Evolutionary conservation across 2,797 vertebrate genomes (phyloP).

Genomic region (Anguilla megastoma): DNA sequence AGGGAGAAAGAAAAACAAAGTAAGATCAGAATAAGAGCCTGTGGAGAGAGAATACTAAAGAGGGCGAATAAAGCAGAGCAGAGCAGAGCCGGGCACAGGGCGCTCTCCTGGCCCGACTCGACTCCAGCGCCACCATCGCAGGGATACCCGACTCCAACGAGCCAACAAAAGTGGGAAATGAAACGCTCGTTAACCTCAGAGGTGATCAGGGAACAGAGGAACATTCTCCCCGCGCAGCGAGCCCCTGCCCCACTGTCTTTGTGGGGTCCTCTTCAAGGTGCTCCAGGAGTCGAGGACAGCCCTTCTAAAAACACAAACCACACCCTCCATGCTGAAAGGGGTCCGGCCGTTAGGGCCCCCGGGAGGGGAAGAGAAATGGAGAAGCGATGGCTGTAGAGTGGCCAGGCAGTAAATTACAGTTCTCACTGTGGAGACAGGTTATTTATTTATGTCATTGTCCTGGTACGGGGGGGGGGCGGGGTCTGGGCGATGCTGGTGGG

Average conservation of each 20-base stretch:
- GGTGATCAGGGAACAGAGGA: constrained; percentile 53
- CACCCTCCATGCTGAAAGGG: constrained; percentile 70
- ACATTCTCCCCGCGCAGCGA: neutral
- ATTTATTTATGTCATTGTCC: constrained; percentile 77
- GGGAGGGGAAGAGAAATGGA: constrained; percentile 69
- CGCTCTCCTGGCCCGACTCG: constrained; percentile 19
- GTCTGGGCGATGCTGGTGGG: constrained; percentile 38
- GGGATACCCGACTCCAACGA: constrained; percentile 29
- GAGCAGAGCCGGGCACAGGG: constrained; percentile 1
- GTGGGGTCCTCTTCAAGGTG: constrained; percentile 70
- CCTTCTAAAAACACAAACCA: constrained; percentile 71
- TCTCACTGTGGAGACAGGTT: constrained; percentile 59
- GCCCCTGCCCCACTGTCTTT: constrained; percentile 37
- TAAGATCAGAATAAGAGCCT: constrained; percentile 27
- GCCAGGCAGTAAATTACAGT: constrained; percentile 74
- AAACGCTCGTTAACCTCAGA: constrained; percentile 53
- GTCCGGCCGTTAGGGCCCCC: constrained; percentile 63
- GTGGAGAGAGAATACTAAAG: constrained; percentile 46
- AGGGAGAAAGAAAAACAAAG: constrained; percentile 41
- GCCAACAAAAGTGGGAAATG: constrained; percentile 49
- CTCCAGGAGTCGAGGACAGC: constrained; percentile 70
- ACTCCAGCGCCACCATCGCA: constrained; percentile 37
- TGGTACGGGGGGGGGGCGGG: constrained; percentile 33
- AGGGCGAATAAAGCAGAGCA: constrained; percentile 11
- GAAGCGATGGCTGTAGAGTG: constrained; percentile 67